A percentile compares a stretch with the other conserved stretches of the same genome.
phyloP scores from a whole-genome alignment of 1,140 invertebrate species.

The Pemphigus obesinymphae region DNA sequence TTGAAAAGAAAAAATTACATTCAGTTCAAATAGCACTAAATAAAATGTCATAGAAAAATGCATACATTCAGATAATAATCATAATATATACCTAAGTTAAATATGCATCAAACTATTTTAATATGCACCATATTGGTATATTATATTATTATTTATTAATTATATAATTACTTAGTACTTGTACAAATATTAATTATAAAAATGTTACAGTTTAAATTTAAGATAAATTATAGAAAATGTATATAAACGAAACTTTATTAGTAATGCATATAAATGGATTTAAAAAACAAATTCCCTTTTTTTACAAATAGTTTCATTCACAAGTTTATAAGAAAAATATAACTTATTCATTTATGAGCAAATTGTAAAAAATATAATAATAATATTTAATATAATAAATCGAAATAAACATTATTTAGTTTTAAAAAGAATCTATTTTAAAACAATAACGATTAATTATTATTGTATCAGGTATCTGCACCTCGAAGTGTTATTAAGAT shows the following conservation, averaged over 20 bases:
- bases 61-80: not conserved
- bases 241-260: not conserved
- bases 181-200: not conserved
- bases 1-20: constrained; percentile 22
- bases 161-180: not conserved
- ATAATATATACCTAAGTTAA: not conserved
- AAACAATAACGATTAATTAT: not conserved
- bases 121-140: not conserved
- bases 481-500: too few relatives aligned
- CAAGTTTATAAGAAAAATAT: not conserved
- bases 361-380: not conserved
- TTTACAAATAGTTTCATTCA: not conserved
- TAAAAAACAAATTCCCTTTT: too few relatives aligned
- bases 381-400: not conserved
- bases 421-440: not conserved
- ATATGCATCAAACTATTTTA: not conserved
- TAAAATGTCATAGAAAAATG: not conserved
- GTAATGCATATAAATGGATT: not conserved
- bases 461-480: too few relatives aligned
- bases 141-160: not conserved
- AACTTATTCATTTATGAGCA: not conserved
- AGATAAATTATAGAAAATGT: not conserved
- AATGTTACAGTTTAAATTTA: not conserved
- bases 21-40: constrained; percentile 24
- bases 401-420: not conserved